A percentile compares a stretch with the other conserved stretches of the same genome.
Conservation (phyloP, 2,113 vertebrate genomes). For the Phrynosoma platyrhinos region DNA sequence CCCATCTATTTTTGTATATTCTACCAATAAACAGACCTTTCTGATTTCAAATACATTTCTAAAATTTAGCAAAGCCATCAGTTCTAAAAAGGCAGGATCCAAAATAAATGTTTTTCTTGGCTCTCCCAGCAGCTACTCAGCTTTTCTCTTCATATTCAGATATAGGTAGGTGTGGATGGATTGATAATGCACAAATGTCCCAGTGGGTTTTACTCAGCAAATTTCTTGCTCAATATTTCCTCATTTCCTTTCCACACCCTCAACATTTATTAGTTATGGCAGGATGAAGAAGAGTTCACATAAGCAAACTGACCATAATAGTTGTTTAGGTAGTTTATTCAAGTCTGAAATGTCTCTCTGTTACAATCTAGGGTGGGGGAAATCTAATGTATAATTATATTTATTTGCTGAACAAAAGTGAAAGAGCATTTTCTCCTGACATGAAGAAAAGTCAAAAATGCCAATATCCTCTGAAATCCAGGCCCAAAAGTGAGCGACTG, state of each 20-base stretch:
- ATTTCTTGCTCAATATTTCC: constrained; percentile 8
- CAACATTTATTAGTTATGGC: neutral
- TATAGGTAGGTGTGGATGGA: constrained; percentile 11
- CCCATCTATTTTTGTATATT: constrained; percentile 62
- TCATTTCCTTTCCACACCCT: neutral
- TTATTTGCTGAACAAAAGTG: neutral
- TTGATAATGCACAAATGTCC: constrained; percentile 41
- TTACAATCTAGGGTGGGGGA: constrained; percentile 27
- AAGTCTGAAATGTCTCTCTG: neutral
- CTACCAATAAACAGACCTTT: constrained; percentile 64
- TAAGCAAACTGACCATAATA: neutral
- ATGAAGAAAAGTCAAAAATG: neutral
- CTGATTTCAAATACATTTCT: constrained; percentile 72
- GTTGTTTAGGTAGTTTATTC: neutral
- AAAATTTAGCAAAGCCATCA: constrained; percentile 63
- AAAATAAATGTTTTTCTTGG: constrained; percentile 73
- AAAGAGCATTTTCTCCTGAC: no score
- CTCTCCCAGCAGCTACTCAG: constrained; percentile 47
- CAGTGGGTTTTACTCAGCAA: constrained; percentile 34
- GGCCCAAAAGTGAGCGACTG: neutral
- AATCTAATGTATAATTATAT: neutral
- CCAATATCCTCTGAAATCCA: neutral
- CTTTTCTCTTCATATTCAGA: constrained; percentile 52
- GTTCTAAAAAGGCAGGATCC: constrained; percentile 64
- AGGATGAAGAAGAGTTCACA: neutral